Percentiles rank a stretch among this genome's conserved stretches.
These are phyloP conservation scores for Cepaea hortensis DNA, from an alignment of 2,888 invertebrate genomes.

Conservation along the genomic window DNA sequence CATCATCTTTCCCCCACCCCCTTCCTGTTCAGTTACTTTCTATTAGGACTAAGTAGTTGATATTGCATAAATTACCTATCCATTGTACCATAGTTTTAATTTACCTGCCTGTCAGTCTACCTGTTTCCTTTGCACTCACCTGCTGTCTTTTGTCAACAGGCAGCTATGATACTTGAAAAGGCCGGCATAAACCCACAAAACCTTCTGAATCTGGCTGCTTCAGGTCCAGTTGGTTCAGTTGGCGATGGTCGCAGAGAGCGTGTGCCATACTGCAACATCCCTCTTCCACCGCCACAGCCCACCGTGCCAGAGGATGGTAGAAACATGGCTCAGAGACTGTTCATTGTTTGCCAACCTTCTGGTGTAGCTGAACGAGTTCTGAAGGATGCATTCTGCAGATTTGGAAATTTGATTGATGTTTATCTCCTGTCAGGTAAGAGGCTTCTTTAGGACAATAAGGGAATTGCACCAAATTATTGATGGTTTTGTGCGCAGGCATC, in stretches of 20 bases:
- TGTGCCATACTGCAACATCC: constrained; percentile 79
- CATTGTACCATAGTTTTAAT: too few species aligned
- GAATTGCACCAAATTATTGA: too few species aligned
- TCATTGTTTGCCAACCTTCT: constrained; percentile 80
- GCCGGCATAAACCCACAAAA: constrained; percentile 68
- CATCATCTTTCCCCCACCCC: too few species aligned
- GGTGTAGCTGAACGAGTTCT: constrained; percentile 87
- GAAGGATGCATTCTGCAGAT: constrained; percentile 91
- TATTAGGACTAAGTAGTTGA: too few species aligned
- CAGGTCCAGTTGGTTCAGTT: constrained; percentile 35
- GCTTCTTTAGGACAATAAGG: background rate
- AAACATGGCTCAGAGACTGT: constrained; percentile 77
- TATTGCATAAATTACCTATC: too few species aligned
- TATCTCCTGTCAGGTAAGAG: constrained; percentile 86
- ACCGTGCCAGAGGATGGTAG: constrained; percentile 77
- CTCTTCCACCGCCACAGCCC: constrained; percentile 78
- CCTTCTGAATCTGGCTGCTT: constrained; percentile 52
- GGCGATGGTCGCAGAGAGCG: constrained; percentile 58
- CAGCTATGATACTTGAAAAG: constrained; percentile 66
- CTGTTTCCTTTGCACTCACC: background rate
- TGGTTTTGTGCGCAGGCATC: too few species aligned
- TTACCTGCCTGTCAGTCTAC: background rate
- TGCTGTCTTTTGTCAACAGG: constrained; percentile 53
- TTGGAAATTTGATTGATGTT: constrained; percentile 92
- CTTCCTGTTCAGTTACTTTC: too few species aligned